Evolutionary conservation across 2,113 vertebrate genomes (phyloP).

Genomic region (Echinops telfairi): DNA sequence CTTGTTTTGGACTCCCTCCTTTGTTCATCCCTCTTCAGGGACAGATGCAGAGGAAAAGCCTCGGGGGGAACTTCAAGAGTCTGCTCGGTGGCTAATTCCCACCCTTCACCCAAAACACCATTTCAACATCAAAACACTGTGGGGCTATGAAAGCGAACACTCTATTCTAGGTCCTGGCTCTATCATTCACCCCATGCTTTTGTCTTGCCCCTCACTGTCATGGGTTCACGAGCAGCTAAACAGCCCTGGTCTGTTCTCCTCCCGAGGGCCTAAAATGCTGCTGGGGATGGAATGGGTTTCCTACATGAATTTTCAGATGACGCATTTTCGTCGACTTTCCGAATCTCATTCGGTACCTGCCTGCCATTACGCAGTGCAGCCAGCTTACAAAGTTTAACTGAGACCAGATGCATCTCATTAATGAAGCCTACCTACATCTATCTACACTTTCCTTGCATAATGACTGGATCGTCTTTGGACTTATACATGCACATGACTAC

Average conservation of each 20-base stretch:
- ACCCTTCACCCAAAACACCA: constrained; percentile 8
- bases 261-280: not conserved
- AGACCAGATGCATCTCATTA: not conserved
- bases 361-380: not conserved
- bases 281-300: not conserved
- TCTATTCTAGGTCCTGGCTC: not conserved
- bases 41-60: constrained; percentile 17
- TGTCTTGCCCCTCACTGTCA: not conserved
- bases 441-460: not conserved
- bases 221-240: not conserved
- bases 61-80: not conserved
- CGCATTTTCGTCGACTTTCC: not conserved
- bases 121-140: constrained; percentile 39
- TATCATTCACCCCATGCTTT: not conserved
- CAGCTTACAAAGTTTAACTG: not conserved
- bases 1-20: not conserved
- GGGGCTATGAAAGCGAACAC: constrained; percentile 2
- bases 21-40: not conserved
- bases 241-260: not conserved
- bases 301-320: not conserved
- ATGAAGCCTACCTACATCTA: not conserved
- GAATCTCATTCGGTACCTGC: not conserved
- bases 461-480: not conserved
- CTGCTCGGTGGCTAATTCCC: not conserved
- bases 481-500: not conserved